Base-by-base conservation (phyloP, 1,140 invertebrate genomes). In the Tenebrio molitor region DNA sequence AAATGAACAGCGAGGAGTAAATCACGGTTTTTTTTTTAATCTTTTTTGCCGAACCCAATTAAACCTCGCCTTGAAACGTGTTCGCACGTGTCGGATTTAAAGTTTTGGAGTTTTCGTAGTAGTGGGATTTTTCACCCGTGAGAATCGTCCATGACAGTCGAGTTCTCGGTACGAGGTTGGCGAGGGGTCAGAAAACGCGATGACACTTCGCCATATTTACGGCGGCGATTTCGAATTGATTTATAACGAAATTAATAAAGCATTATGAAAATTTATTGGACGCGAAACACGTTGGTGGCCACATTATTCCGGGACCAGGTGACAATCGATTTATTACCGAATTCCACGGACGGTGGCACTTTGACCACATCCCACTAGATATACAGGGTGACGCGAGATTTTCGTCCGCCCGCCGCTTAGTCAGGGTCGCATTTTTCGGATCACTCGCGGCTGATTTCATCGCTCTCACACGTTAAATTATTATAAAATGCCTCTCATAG, bases 251-350 rank as follows among this genome's bases (percentile, higher is more conserved):
- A 58, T 58, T 58, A 58, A 58, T 58, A 58, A 58, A 14, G 50
- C 50, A 33, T 29, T 58, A 58, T 58, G 16, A 58, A 58, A 58
- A 58, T 58, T 58, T 58, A 58, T 58, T 15, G 23, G 50, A 58
- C 50, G 23, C 50, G 10, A 29, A 58, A 58, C 50, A 58, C 23
- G 21, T 34, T 29, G 50, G 50, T 58, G 50, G 50, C 50, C 50
- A 29, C 23, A 29, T 58, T 29, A 58, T 58, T 58, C 4, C 2
- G 3, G 4, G 36, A 7, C 7, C 21, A 29, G 21, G 50, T 58
- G 50, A 58, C 50, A 58, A 58, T 58, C 7, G 50, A 58, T 58
- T 58, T 58, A 58, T 58, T 58, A 23, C 50, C n/a, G 50, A 29
- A 29, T 58, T 58, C 23, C 50, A 39, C 29, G 4, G 17, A 8